A percentile compares a stretch with the other conserved stretches of the same genome.
Conservation (phyloP, 2,888 invertebrate genomes). For the Anorthoa munda region DNA sequence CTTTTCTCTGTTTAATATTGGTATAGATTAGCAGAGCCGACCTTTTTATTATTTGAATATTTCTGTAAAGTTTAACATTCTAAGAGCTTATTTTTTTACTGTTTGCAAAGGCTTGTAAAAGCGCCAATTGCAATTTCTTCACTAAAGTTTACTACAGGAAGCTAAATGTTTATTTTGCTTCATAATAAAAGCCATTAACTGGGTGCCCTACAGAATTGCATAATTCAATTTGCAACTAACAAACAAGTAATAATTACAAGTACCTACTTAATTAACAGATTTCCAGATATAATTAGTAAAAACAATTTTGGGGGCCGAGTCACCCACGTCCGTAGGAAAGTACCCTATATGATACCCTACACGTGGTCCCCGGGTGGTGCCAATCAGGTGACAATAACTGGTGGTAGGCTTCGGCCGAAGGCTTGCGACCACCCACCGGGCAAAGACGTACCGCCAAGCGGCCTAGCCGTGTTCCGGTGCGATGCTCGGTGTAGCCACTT, state of each 20-base stretch:
- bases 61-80: background rate
- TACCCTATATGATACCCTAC: too few species aligned
- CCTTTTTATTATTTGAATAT: background rate
- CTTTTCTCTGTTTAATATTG: too few species aligned
- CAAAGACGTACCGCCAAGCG: too few species aligned
- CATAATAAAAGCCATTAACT: background rate
- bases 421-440: too few species aligned
- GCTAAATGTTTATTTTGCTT: constrained; percentile 3
- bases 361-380: too few species aligned
- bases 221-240: background rate
- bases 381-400: too few species aligned
- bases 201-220: background rate
- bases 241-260: background rate
- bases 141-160: background rate
- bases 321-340: too few species aligned
- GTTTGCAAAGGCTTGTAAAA: background rate
- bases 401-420: too few species aligned
- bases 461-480: too few species aligned
- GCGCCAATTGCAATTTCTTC: background rate
- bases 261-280: background rate
- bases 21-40: background rate
- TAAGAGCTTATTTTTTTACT: background rate
- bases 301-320: too few species aligned
- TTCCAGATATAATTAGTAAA: background rate
- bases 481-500: too few species aligned